Evolutionary conservation across 2,888 invertebrate species (phyloP).

Genomic region (Heliconius cydno): DNA sequence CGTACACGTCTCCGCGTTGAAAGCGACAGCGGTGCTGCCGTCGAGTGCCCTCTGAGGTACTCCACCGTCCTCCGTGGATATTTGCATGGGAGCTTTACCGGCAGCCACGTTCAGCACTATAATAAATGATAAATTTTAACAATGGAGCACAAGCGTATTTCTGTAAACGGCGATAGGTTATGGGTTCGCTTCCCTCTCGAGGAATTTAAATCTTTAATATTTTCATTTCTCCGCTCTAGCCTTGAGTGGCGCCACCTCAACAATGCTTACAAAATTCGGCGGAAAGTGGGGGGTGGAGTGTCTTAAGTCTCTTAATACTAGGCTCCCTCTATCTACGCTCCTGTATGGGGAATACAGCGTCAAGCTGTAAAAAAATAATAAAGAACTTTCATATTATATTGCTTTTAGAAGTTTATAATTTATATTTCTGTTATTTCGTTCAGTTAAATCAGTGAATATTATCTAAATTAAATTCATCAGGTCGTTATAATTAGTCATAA

Average conservation of each 20-base stretch:
- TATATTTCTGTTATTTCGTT: background rate
- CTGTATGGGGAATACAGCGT: no score
- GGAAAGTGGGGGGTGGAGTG: no score
- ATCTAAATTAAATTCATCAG: background rate
- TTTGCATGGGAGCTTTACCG: slow-evolving; percentile 97
- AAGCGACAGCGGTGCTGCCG: slow-evolving; percentile 93
- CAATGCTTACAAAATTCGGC: no score
- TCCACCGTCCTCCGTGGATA: slow-evolving; percentile 91
- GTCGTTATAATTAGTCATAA: background rate
- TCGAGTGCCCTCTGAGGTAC: slow-evolving; percentile 96
- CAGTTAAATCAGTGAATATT: background rate
- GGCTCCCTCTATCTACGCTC: no score
- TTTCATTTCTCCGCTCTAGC: no score
- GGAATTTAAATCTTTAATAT: no score
- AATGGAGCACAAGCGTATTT: no score
- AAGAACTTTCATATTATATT: background rate
- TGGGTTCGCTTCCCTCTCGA: no score
- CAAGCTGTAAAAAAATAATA: no score
- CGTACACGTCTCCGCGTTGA: slow-evolving; percentile 93
- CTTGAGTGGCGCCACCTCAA: no score
- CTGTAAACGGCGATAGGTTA: no score
- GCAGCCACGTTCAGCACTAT: slow-evolving; percentile 96
- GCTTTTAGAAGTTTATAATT: background rate
- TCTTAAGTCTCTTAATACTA: no score
- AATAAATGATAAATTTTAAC: slow-evolving; percentile 45